Percentiles rank a stretch among this genome's conserved stretches.
Evolutionary conservation across 1,140 invertebrate genomes (phyloP).

Genomic region (Brachionus plicatilis): DNA sequence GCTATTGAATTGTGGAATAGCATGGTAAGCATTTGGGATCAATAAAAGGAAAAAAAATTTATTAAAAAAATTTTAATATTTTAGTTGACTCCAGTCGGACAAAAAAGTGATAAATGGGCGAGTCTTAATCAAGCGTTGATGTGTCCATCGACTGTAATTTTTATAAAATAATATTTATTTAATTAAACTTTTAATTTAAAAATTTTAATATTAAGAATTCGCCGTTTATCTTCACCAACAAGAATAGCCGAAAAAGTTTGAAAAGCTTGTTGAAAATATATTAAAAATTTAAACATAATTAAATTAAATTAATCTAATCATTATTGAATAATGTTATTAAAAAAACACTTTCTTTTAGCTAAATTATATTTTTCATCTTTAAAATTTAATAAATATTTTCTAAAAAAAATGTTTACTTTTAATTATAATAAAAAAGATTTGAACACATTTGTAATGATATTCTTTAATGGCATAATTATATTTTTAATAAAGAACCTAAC

Average conservation of each 20-base stretch:
- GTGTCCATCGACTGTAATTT: not conserved
- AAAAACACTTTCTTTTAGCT: not conserved
- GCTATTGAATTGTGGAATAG: constrained; percentile 34
- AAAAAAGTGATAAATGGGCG: not conserved
- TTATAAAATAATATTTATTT: too few species aligned
- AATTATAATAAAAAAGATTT: too few species aligned
- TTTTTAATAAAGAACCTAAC: too few species aligned
- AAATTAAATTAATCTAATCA: not conserved
- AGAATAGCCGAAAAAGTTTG: not conserved
- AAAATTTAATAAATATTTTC: not conserved
- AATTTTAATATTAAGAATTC: not conserved
- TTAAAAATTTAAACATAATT: too few species aligned
- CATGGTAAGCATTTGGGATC: not conserved
- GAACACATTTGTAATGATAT: too few species aligned
- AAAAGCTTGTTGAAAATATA: not conserved
- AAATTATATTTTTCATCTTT: not conserved
- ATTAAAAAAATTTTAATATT: not conserved
- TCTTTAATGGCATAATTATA: too few species aligned
- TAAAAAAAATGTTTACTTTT: too few species aligned
- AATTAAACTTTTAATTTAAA: too few species aligned
- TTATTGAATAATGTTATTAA: not conserved
- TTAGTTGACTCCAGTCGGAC: not conserved
- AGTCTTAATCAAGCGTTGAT: not conserved
- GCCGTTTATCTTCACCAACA: not conserved
- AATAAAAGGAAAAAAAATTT: not conserved